Conservation (phyloP, 2,797 vertebrate genomes). For the Cottoperca gobio region DNA sequence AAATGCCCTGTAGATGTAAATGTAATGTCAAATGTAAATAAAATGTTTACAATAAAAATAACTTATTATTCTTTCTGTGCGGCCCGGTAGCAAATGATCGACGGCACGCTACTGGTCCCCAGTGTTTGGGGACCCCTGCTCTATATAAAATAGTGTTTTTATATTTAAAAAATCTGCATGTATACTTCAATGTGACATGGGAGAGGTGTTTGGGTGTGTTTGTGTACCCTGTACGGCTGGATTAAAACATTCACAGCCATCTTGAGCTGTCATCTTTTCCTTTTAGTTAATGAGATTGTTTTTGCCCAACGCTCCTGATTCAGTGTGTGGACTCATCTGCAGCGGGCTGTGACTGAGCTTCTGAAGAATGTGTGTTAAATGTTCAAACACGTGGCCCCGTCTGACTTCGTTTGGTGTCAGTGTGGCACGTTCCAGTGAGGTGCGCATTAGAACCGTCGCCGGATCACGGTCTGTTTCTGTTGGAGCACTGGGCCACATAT, state of each 20-base stretch:
- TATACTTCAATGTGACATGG: background rate
- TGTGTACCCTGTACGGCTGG: too few relatives aligned
- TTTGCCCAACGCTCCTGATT: conserved; percentile 43
- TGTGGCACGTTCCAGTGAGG: conserved; percentile 70
- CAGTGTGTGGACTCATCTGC: conserved; percentile 45
- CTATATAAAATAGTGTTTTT: background rate
- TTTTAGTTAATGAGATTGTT: conserved; percentile 20
- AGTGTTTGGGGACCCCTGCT: too few relatives aligned
- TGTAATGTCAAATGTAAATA: too few relatives aligned
- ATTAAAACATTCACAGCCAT: conserved; percentile 16
- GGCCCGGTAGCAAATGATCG: too few relatives aligned
- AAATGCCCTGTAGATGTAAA: too few relatives aligned
- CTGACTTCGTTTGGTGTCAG: conserved; percentile 73
- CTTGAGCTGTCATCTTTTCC: conserved; percentile 11
- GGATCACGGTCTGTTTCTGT: conserved; percentile 81
- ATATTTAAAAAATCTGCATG: background rate
- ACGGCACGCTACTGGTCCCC: too few relatives aligned
- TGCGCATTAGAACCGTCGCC: conserved; percentile 67
- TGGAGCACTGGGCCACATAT: conserved; percentile 83
- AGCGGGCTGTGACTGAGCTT: conserved; percentile 62
- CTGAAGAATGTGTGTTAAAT: conserved; percentile 71
- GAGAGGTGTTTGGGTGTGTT: background rate
- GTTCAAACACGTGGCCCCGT: conserved; percentile 74
- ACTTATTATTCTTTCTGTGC: too few relatives aligned
- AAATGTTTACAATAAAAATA: too few relatives aligned